A percentile compares a stretch with the other conserved stretches of the same genome.
Evolutionary conservation across 2,888 invertebrate genomes (phyloP).

Genomic region (Stenolophus ochropezus): DNA sequence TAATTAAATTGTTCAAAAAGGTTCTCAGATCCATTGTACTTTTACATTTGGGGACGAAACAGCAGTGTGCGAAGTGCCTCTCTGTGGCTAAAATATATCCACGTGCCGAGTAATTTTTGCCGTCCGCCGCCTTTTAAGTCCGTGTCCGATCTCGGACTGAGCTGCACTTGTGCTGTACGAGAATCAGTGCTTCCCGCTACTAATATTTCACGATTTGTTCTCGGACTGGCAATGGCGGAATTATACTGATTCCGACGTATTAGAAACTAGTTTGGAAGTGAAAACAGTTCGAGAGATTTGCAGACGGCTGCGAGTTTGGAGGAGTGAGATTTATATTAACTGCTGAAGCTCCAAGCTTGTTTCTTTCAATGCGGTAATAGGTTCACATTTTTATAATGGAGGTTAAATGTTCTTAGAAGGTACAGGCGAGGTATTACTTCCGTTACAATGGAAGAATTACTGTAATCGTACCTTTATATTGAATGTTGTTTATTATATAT

Average conservation of each 20-base stretch:
- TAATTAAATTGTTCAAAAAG: no score
- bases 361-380: constrained; percentile 10
- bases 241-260: constrained; percentile 31
- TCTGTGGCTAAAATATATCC: constrained; percentile 2
- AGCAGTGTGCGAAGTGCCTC: neutral
- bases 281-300: constrained; percentile 6
- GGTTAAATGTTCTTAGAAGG: constrained; percentile 15
- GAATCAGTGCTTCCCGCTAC: constrained; percentile 41
- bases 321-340: constrained; percentile 37
- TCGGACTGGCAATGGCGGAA: constrained; percentile 19
- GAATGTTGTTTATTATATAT: neutral
- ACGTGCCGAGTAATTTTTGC: constrained; percentile 31
- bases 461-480: neutral
- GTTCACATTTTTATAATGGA: constrained; percentile 26
- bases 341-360: neutral
- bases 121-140: constrained; percentile 41
- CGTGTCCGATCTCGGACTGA: neutral
- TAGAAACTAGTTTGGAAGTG: constrained; percentile 42
- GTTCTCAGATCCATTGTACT: no score
- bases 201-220: constrained; percentile 40
- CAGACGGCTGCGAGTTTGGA: neutral
- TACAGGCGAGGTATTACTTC: neutral
- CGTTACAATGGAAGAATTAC: neutral
- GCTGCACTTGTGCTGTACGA: constrained; percentile 20
- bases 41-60: neutral